Base-by-base conservation (phyloP, 53 echinoderm and acorn worm genomes). In the Pentamera pediparva region DNA sequence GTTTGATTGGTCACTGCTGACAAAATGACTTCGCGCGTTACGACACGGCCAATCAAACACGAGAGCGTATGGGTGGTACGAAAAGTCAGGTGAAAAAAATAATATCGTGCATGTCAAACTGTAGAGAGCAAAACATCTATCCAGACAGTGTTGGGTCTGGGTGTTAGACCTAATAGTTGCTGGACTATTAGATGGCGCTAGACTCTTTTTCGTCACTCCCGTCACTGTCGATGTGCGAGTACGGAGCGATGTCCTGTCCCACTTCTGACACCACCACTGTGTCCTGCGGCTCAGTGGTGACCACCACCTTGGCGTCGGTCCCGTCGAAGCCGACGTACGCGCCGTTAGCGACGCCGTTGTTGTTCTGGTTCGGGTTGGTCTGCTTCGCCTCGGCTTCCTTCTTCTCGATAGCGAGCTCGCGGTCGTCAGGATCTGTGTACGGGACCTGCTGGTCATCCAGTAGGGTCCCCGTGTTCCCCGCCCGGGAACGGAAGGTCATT, bases 401-500 rank as follows among this genome's bases (percentile, higher is more conserved):
- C 7, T 13, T 50, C 30, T 61, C 50, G 32, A 43, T 20, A 25
- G 24, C 38, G 40, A 6, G 61, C 48, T 1, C 48, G 54, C 55
- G 9, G 13, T 4, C 2, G 10, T 28, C 53, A 48, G n/a, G 18
- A 3, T 65, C 67, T 10, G 18, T 15, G 21, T 35, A 20, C 6
- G 32, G 19, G 18, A 48, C 24, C 8, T 31, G 28, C 7, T 19
- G 12, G 54, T 72, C 72, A 45, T 83, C 83, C 12, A 61, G 26
- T 59, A 76, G 49, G 35, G 78, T 62, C 0, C 85, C 89, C 35
- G 70, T 59, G 39, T 79, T 82, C 47, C 83, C 86, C 41, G 79
- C 72, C 3, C 80, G 62, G 4, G 79, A 78, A 2, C 92, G 88
- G 83, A 85, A 92, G 69, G 78, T 85, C 58, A 92, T 56, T 2